Percentiles rank a stretch among this genome's conserved stretches.
Conservation (phyloP, 2,797 vertebrate genomes). For the Sandelia bainsii region DNA sequence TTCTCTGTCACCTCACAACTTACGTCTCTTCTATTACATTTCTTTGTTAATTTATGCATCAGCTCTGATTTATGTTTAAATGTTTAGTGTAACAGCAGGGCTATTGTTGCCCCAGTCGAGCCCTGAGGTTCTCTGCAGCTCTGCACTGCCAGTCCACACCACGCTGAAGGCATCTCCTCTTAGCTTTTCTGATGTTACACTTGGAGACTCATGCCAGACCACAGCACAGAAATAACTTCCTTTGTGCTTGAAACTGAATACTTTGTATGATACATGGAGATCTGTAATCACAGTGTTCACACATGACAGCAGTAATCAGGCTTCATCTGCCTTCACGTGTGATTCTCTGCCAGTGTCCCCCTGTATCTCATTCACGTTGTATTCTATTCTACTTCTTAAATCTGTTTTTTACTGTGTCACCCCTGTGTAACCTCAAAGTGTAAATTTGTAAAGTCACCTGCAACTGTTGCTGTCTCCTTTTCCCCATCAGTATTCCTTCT, state of each 20-base stretch:
- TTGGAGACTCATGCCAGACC: slow-evolving; percentile 29
- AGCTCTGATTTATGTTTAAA: slow-evolving; percentile 56
- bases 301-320: slow-evolving; percentile 74
- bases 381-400: slow-evolving; percentile 6
- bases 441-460: slow-evolving; percentile 29
- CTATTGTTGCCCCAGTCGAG: background rate
- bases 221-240: slow-evolving; percentile 40
- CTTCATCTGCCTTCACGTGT: slow-evolving; percentile 4
- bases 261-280: slow-evolving; percentile 37
- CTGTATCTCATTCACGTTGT: slow-evolving; percentile 1
- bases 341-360: background rate
- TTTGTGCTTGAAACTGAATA: slow-evolving; percentile 34
- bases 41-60: slow-evolving; percentile 27
- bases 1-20: slow-evolving; percentile 49
- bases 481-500: slow-evolving; percentile 9
- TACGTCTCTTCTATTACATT: slow-evolving; percentile 61
- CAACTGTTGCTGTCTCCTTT: slow-evolving; percentile 20
- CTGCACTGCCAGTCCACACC: slow-evolving; percentile 10
- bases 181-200: slow-evolving; percentile 25
- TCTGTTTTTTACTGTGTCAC: slow-evolving; percentile 24
- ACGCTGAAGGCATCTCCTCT: slow-evolving; percentile 33
- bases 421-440: slow-evolving; percentile 22
- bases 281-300: slow-evolving; percentile 46
- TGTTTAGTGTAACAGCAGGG: slow-evolving; percentile 49
- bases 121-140: slow-evolving; percentile 24